Evolutionary conservation across 2,113 vertebrate species (phyloP).

Genomic region (Synchiropus splendidus): DNA sequence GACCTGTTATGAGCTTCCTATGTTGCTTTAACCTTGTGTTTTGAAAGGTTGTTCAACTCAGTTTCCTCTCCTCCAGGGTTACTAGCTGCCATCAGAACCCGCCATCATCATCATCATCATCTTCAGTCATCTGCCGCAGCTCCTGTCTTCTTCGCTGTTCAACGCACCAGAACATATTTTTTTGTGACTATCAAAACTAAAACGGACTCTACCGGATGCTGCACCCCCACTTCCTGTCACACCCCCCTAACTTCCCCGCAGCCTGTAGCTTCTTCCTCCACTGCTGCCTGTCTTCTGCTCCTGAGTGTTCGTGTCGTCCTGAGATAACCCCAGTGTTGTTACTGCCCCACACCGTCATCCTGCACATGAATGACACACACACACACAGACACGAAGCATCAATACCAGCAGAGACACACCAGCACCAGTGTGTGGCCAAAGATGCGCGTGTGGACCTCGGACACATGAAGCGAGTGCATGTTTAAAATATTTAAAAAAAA

Average conservation of each 20-base stretch:
- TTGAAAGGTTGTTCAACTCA: no score
- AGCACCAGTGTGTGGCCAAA: conserved; percentile 2
- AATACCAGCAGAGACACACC: conserved; percentile 19
- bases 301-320: conserved; percentile 57
- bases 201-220: conserved; percentile 56
- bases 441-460: conserved; percentile 4
- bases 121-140: conserved; percentile 23
- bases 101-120: conserved; percentile 10
- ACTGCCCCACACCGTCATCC: conserved; percentile 13
- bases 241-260: conserved; percentile 9
- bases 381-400: conserved; percentile 9
- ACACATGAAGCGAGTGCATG: no score
- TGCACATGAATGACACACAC: conserved; percentile 22
- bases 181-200: conserved; percentile 65
- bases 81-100: conserved; percentile 46
- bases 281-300: conserved; percentile 16
- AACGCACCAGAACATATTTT: conserved; percentile 62
- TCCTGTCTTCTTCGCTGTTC: conserved; percentile 39
- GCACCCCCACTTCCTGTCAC: conserved; percentile 15
- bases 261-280: conserved; percentile 28
- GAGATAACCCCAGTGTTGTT: conserved; percentile 46
- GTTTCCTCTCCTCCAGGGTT: conserved; percentile 45
- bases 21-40: no score
- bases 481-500: no score
- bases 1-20: no score